Conservation (phyloP, 2,113 vertebrate species). For the Tragelaphus scriptus region DNA sequence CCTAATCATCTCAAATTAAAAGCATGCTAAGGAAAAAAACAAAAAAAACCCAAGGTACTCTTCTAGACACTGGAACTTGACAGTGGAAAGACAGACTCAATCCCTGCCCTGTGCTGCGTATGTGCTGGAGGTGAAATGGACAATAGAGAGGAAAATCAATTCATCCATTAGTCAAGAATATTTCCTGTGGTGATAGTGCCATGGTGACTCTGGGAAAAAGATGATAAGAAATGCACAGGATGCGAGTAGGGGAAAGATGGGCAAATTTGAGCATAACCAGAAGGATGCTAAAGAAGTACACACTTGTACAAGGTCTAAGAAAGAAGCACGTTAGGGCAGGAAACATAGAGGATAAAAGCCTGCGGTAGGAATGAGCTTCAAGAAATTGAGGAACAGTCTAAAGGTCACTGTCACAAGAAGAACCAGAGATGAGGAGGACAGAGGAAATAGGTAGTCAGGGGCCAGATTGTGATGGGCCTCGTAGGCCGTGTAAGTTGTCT, state of each 20-base stretch:
- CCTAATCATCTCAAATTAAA: not conserved
- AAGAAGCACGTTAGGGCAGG: not conserved
- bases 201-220: not conserved
- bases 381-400: not conserved
- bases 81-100: not conserved
- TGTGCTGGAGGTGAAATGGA: not conserved
- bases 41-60: not conserved
- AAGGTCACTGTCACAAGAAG: not conserved
- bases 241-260: not conserved
- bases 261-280: not conserved
- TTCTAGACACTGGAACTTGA: not conserved
- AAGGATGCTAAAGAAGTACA: not conserved
- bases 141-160: not conserved
- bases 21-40: not conserved
- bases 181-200: not conserved
- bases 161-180: not conserved
- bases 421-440: fast-evolving
- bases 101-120: not conserved
- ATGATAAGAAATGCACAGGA: fast-evolving
- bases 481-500: fast-evolving
- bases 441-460: not conserved
- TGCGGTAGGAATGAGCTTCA: not conserved
- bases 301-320: not conserved
- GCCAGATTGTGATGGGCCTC: fast-evolving
- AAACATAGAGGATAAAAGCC: not conserved